A percentile compares a stretch with the other conserved stretches of the same genome.
Conservation (phyloP, 2,797 vertebrate genomes). For the Tinamus major region DNA sequence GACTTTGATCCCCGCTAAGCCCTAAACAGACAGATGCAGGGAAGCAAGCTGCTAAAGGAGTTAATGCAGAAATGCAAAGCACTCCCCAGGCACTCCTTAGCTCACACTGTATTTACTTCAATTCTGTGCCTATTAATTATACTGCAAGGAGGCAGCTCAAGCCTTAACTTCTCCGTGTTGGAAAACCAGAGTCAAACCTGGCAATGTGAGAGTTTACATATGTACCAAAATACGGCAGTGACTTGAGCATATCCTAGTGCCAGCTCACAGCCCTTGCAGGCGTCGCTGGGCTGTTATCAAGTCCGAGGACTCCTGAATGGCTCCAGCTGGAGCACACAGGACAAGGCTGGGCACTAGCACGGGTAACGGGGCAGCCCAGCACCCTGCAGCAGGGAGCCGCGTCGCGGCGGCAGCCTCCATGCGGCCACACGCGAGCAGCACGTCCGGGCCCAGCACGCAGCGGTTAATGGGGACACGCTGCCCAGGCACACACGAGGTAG, state of each 20-base stretch:
- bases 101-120: background rate
- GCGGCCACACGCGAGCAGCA: constrained; percentile 79
- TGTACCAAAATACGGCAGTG: background rate
- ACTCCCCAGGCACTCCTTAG: background rate
- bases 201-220: background rate
- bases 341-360: no score
- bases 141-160: background rate
- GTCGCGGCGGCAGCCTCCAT: background rate
- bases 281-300: background rate
- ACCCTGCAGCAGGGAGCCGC: background rate
- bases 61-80: background rate
- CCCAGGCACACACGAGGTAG: constrained; percentile 81
- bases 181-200: background rate
- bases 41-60: background rate
- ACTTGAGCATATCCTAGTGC: background rate
- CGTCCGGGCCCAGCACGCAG: constrained; percentile 72
- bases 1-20: background rate
- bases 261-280: background rate
- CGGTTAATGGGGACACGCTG: constrained; percentile 78
- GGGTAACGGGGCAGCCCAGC: background rate
- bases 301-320: background rate
- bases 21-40: background rate
- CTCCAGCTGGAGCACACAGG: no score
- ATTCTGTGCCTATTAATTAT: background rate
- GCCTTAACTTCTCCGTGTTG: background rate